Base-by-base conservation (phyloP, 2,888 invertebrate species). In the Torymus auratus region DNA sequence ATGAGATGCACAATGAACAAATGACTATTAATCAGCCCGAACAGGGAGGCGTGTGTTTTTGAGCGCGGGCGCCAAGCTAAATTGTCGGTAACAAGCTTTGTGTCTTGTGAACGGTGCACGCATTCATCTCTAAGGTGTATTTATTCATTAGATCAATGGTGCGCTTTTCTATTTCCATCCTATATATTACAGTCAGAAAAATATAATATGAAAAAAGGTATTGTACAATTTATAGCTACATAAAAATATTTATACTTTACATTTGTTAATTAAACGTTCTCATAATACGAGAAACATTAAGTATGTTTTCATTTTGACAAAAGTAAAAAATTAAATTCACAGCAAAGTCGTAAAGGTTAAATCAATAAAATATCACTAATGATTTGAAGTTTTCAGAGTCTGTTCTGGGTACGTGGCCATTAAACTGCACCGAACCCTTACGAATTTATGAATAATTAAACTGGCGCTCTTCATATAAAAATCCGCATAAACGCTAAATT, bases 1-100 rank as follows among this genome's bases (percentile, higher is more conserved):
- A 72, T 41, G 70, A 75, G 60, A 67, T 71, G 74, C 64, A 65
- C 70, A 65, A 72, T 76, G 71, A 56, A 80, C 80, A 80, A 75
- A 81, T 69, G 76, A 72, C 68, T 72, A 81, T 77, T 81, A 77
- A 81, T 81, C 76, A 77, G 72, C 58, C 41, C 14, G 69, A 61
- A 28, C 61, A 55, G 52, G 65, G 56, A 56, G 61, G 68, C 52
- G 60, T 60, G 4, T 52, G 23, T 64, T 74, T 65, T 74, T 50
- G 41, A 28, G 65, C 28, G n/a, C 13, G 17, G 13, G 28, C 41
- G 60, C 17, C 41, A 13, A 28, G 78, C 50, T 73, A 55, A 78
- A n/a, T 79, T 62, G 15, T 55, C 50, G 41, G 55, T 73, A 61
- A 60, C 28, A 20, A 65, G 53, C 53, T 14, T 69, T 58, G n/a